phyloP scores from a whole-genome alignment of 2,797 vertebrate species.

The Adelosebastes latens region DNA sequence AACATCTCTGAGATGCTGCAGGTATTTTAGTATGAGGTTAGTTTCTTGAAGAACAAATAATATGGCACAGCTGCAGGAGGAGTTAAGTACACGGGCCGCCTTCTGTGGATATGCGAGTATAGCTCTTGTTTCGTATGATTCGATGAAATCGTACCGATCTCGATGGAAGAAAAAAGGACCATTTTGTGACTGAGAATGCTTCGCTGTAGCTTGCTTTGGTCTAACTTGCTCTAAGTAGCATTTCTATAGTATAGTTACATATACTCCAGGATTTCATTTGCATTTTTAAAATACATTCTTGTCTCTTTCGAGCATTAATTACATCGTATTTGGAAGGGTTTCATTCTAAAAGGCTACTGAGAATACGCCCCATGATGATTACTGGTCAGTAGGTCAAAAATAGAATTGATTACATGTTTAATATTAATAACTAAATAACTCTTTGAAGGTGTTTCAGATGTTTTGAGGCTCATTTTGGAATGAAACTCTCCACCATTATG shows the following conservation, averaged over 20 bases:
- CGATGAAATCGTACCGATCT: conserved; percentile 11
- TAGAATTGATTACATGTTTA: conserved; percentile 6
- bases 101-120: conserved; percentile 16
- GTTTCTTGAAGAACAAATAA: conserved; percentile 19
- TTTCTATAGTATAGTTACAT: conserved; percentile 31
- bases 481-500: neutral
- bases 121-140: conserved; percentile 18
- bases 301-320: conserved; percentile 49
- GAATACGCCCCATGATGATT: neutral
- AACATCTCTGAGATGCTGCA: conserved; percentile 43
- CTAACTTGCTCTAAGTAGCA: conserved; percentile 45
- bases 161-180: neutral
- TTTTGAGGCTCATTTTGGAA: conserved; percentile 3
- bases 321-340: conserved; percentile 41
- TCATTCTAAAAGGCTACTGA: conserved; percentile 29
- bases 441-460: neutral
- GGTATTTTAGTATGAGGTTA: conserved; percentile 59
- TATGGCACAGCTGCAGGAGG: conserved; percentile 46
- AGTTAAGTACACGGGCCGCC: neutral
- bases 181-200: neutral
- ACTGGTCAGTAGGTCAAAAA: conserved; percentile 24
- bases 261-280: conserved; percentile 10
- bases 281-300: conserved; percentile 53
- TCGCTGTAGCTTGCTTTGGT: conserved; percentile 63
- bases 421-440: neutral